Percentiles rank a stretch among this genome's conserved stretches.
Evolutionary conservation across 1,140 invertebrate genomes (phyloP).

Genomic region (Hyles vespertilio): DNA sequence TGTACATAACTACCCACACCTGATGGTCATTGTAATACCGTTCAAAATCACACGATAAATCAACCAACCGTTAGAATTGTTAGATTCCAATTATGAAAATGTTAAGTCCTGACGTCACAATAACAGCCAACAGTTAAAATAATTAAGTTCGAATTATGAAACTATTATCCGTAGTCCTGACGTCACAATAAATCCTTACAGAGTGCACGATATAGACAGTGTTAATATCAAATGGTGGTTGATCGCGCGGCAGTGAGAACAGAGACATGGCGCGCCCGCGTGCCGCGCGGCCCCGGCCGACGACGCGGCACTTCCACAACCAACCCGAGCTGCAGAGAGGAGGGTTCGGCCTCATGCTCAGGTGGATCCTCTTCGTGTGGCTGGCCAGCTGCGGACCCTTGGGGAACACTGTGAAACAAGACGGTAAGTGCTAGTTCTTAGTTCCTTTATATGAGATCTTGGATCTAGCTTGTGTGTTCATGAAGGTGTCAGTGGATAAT

Average conservation of each 20-base stretch:
- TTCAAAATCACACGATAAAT: no score
- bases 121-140: not conserved
- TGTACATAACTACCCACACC: no score
- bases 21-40: no score
- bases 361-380: constrained; percentile 60
- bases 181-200: not conserved
- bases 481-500: no score
- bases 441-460: no score
- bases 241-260: constrained; percentile 13
- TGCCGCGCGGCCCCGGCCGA: constrained; percentile 31
- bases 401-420: constrained; percentile 63
- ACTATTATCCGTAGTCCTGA: not conserved
- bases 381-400: constrained; percentile 53
- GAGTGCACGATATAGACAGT: not conserved
- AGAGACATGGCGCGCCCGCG: constrained; percentile 39
- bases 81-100: no score
- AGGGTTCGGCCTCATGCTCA: constrained; percentile 48
- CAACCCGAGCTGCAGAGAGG: constrained; percentile 55
- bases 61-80: no score
- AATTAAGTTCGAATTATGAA: not conserved
- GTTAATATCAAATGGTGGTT: constrained; percentile 28
- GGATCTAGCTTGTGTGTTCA: no score
- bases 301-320: constrained; percentile 60
- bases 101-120: no score
- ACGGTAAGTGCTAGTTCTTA: constrained; percentile 43